Evolutionary conservation across 2,113 vertebrate species (phyloP).

Genomic region (Dascyllus trimaculatus): DNA sequence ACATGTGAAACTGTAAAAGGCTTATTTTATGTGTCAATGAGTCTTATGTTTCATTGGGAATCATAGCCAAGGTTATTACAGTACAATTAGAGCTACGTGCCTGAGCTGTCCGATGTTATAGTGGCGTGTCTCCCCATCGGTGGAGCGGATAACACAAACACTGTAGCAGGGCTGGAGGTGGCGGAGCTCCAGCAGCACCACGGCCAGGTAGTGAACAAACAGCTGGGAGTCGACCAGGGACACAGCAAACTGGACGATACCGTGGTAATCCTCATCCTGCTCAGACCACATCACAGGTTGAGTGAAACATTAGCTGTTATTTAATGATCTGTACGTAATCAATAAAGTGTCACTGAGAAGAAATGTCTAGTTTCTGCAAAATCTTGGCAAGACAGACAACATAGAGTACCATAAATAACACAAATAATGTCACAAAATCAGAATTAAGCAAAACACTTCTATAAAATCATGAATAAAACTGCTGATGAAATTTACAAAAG

Average conservation of each 20-base stretch:
- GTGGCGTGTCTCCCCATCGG: constrained; percentile 91
- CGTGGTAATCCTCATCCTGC: constrained; percentile 93
- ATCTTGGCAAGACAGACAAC: neutral
- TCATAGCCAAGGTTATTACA: neutral
- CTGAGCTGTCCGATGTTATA: constrained; percentile 95
- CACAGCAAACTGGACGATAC: constrained; percentile 95
- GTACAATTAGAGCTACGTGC: constrained; percentile 67
- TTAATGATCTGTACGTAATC: neutral
- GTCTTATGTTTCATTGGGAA: neutral
- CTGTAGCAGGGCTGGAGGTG: constrained; percentile 93
- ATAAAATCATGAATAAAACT: too few relatives aligned
- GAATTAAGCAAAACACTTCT: neutral
- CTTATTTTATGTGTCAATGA: neutral
- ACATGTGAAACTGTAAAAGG: neutral
- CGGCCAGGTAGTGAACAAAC: constrained; percentile 96
- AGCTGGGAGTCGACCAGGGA: constrained; percentile 96
- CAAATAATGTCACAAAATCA: neutral
- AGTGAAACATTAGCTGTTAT: neutral
- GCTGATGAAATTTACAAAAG: too few relatives aligned
- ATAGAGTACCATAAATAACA: neutral
- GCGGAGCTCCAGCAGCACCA: constrained; percentile 93
- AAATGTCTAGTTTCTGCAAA: too few relatives aligned
- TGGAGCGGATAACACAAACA: constrained; percentile 91
- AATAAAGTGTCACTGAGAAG: neutral
- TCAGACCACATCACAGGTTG: constrained; percentile 26